Percentiles rank a stretch among this genome's conserved stretches.
Evolutionary conservation across 2,113 vertebrate species (phyloP).

Genomic region (Solenodon paradoxus): DNA sequence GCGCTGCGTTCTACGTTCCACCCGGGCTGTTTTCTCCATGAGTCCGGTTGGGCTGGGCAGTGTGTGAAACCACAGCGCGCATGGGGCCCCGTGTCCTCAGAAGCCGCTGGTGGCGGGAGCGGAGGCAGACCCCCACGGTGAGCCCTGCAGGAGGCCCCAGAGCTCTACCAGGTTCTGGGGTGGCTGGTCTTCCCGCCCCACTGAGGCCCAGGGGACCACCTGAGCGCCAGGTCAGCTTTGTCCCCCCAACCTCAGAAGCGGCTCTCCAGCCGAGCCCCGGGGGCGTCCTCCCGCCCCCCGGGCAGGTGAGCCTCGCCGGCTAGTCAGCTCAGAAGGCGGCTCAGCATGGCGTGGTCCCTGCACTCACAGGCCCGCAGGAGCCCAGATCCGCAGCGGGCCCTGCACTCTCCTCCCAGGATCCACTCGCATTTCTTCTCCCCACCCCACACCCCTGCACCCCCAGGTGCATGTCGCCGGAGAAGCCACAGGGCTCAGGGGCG

Average conservation of each 20-base stretch:
- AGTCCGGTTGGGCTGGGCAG: background rate
- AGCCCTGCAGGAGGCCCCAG: background rate
- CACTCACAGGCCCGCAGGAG: background rate
- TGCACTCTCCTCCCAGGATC: background rate
- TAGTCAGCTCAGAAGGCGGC: background rate
- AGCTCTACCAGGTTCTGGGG: background rate
- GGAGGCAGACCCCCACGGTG: fast-evolving
- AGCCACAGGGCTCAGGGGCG: no score
- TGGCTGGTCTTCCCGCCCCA: background rate
- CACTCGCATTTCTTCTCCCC: background rate
- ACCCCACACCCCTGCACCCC: background rate
- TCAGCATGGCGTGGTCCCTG: background rate
- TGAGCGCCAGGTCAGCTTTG: no score
- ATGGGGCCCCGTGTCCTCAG: no score
- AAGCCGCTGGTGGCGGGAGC: background rate
- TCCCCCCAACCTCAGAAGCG: no score
- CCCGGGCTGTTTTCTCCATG: fast-evolving
- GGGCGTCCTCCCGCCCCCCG: no score
- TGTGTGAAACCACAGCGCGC: no score
- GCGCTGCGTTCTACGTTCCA: no score
- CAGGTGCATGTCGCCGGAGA: no score
- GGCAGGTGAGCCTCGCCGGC: background rate
- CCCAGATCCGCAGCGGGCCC: background rate
- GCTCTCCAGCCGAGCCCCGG: no score
- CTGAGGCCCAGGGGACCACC: background rate